A percentile compares a stretch with the other conserved stretches of the same genome.
Conservation (phyloP, 1,140 invertebrate species). For the silkworm (Bombyx mori) region ASM3026992v2 NC_085107.1:9438001-9438500, state of each 20-base stretch:
- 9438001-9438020: too few species aligned
- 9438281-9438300: conserved; percentile 2
- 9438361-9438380: not conserved
- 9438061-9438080: conserved; percentile 1
- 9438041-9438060: too few species aligned
- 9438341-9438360: conserved; percentile 1
- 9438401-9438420: not conserved
- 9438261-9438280: conserved; percentile 4
- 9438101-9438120: conserved; percentile 26
- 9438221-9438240: conserved; percentile 1
- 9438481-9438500: conserved; percentile 4
- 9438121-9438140: conserved; percentile 35
- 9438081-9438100: conserved; percentile 39
- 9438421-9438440: conserved; percentile 4
- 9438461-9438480: conserved; percentile 25
- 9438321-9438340: not conserved
- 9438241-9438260: conserved; percentile 3
- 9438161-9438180: conserved; percentile 40
- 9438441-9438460: conserved; percentile 3
- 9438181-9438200: conserved; percentile 26
- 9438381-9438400: not conserved
- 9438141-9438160: conserved; percentile 49
- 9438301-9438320: conserved; percentile 4
- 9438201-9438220: conserved; percentile 18
- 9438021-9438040: too few species aligned